These are phyloP conservation scores for Anableps anableps DNA, from an alignment of 2,797 vertebrate genomes.

Conservation along the genomic window DNA sequence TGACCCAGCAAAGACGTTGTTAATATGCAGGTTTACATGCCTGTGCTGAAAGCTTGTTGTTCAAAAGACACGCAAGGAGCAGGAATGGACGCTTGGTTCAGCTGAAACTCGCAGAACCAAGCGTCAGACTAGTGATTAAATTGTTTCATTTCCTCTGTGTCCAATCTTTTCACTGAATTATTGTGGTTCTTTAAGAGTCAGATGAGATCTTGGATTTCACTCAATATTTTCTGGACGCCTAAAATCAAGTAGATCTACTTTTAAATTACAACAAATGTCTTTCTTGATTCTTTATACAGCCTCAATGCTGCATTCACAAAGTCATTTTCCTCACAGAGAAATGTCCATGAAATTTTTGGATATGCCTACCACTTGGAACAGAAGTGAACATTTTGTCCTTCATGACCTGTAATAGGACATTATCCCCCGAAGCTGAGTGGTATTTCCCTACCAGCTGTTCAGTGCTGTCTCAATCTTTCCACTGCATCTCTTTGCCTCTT, in stretches of 20 bases:
- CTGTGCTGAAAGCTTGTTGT: not conserved
- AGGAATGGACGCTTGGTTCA: constrained; percentile 3
- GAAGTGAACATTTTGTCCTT: constrained; percentile 18
- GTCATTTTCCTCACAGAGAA: not conserved
- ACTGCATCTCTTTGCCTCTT: constrained; percentile 16
- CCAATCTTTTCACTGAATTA: constrained; percentile 11
- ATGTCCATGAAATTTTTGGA: constrained; percentile 7
- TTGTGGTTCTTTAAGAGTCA: constrained; percentile 14
- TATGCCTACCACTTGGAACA: constrained; percentile 2
- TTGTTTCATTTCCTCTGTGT: constrained; percentile 20
- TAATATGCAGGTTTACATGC: constrained; percentile 27
- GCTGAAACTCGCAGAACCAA: constrained; percentile 16
- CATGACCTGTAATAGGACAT: constrained; percentile 18
- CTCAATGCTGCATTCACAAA: not conserved
- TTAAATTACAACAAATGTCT: constrained; percentile 18
- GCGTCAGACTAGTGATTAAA: constrained; percentile 24
- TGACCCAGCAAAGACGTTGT: constrained; percentile 47
- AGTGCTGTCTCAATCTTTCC: constrained; percentile 41
- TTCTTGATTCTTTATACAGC: not conserved
- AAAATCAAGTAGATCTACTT: constrained; percentile 8
- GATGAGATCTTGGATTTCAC: not conserved
- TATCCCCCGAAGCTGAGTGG: constrained; percentile 16
- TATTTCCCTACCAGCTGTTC: constrained; percentile 52
- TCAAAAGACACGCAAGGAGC: not conserved
- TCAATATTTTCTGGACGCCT: constrained; percentile 2